These are phyloP conservation scores for Hipposideros armiger DNA, from an alignment of 2,113 vertebrate genomes.

Conservation along the genomic window DNA sequence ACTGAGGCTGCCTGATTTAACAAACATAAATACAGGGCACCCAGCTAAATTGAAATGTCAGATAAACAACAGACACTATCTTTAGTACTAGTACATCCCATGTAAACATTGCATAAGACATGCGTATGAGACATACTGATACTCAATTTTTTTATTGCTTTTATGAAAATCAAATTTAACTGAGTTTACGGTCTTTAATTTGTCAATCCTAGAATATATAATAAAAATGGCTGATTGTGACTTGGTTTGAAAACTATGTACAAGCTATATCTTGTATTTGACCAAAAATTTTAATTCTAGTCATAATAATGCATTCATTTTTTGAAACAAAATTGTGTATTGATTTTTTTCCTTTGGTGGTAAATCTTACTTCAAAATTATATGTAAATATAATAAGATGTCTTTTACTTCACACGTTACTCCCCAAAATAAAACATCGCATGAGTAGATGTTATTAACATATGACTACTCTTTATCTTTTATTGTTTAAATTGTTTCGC, in stretches of 20 bases:
- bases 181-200: not conserved
- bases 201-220: not conserved
- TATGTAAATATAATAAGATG: not conserved
- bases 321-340: not conserved
- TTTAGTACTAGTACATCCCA: not conserved
- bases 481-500: not conserved
- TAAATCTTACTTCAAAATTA: not conserved
- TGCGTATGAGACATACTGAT: not conserved
- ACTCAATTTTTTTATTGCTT: not conserved
- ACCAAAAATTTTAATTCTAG: not conserved
- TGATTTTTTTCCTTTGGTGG: not conserved
- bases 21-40: not conserved
- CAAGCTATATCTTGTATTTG: not conserved
- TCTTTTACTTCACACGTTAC: not conserved
- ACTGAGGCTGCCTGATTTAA: not conserved
- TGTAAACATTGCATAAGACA: not conserved
- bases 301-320: not conserved
- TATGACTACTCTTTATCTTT: not conserved
- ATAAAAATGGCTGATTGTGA: not conserved
- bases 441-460: not conserved
- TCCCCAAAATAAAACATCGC: not conserved
- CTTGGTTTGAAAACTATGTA: not conserved
- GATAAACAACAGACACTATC: not conserved
- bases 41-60: not conserved
- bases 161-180: not conserved